A percentile compares a stretch with the other conserved stretches of the same genome.
Evolutionary conservation across 2,113 vertebrate genomes (phyloP).

Genomic region (Sphyrna mokarran): DNA sequence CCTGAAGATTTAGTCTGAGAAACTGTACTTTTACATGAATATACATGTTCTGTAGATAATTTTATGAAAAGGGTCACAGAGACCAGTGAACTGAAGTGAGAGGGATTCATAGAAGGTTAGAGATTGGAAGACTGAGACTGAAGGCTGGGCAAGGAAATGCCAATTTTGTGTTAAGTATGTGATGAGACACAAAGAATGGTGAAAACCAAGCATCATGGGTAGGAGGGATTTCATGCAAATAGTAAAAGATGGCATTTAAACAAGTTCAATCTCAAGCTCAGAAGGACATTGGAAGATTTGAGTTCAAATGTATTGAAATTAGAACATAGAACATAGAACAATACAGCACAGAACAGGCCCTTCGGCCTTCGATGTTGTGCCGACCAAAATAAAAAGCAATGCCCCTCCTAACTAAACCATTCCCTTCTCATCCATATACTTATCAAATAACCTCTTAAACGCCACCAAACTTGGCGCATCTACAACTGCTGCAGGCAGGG

Average conservation of each 20-base stretch:
- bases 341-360: too few relatives aligned
- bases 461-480: too few relatives aligned
- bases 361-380: too few relatives aligned
- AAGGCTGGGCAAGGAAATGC: background rate
- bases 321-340: too few relatives aligned
- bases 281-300: background rate
- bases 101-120: background rate
- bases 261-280: background rate
- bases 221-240: background rate
- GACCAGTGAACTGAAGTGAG: background rate
- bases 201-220: background rate
- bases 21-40: too few relatives aligned
- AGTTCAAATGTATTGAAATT: background rate
- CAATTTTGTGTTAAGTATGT: background rate
- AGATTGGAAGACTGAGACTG: background rate
- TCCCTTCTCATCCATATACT: too few relatives aligned
- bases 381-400: too few relatives aligned
- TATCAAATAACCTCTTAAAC: too few relatives aligned
- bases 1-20: too few relatives aligned
- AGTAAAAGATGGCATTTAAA: background rate
- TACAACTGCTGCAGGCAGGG: too few relatives aligned
- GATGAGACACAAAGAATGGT: background rate
- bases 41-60: background rate
- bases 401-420: too few relatives aligned
- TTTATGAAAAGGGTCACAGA: background rate